These are phyloP conservation scores for Centroberyx gerrardi DNA, from an alignment of 2,797 vertebrate species.

Conservation along the genomic window DNA sequence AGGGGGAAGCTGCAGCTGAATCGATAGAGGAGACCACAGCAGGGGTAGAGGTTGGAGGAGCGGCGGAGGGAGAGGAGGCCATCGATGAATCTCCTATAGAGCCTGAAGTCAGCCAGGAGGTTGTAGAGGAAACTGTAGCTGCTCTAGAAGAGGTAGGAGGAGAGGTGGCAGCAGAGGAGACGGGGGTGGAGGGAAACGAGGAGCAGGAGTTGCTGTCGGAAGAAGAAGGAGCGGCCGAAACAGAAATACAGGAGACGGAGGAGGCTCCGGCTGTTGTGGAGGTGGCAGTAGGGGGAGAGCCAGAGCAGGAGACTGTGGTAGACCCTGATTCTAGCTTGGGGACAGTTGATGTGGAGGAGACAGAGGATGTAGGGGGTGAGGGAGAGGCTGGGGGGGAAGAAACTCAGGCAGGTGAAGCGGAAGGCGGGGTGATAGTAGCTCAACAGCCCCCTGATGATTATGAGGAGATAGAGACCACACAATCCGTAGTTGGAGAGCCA, in stretches of 20 bases:
- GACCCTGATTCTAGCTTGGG: constrained; percentile 27
- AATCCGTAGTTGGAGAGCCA: constrained; percentile 44
- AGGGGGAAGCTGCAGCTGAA: constrained; percentile 32
- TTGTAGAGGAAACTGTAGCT: constrained; percentile 29
- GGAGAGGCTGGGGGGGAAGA: constrained; percentile 23
- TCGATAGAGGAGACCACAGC: constrained; percentile 28
- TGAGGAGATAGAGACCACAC: constrained; percentile 50
- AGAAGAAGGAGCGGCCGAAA: constrained; percentile 42
- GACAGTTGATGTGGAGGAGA: constrained; percentile 33
- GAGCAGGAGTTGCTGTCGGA: constrained; percentile 40
- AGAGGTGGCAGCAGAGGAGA: constrained; percentile 25
- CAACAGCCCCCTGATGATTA: constrained; percentile 32
- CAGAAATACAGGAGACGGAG: constrained; percentile 44
- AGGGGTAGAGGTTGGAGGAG: constrained; percentile 39
- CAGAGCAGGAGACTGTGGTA: constrained; percentile 41
- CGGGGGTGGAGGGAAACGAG: constrained; percentile 14
- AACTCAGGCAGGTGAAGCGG: constrained; percentile 30
- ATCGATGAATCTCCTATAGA: constrained; percentile 31
- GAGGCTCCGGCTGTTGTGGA: constrained; percentile 42
- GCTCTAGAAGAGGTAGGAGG: constrained; percentile 34
- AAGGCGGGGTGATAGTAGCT: constrained; percentile 23
- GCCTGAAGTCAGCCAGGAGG: constrained; percentile 32
- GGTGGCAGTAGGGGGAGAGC: constrained; percentile 19
- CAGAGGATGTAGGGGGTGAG: constrained; percentile 7
- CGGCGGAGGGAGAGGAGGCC: constrained; percentile 35